These are phyloP conservation scores for Orchestes rusci DNA, from an alignment of 2,888 invertebrate species.

Conservation along the genomic window DNA sequence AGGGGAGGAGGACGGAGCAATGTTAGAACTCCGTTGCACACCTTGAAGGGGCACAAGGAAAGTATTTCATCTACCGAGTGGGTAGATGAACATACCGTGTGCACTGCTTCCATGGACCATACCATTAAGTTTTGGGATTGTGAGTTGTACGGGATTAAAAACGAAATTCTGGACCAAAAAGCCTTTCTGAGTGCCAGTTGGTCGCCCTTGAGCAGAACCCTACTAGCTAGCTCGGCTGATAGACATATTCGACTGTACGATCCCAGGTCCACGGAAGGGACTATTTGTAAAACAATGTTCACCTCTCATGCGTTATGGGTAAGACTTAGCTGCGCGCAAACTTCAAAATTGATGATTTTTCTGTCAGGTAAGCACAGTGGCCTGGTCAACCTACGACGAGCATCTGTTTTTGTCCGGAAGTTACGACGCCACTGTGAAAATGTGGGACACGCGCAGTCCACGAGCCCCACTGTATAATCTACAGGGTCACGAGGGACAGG, in stretches of 20 bases:
- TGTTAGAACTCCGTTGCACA: constrained; percentile 68
- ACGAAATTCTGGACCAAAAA: constrained; percentile 81
- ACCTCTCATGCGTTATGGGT: constrained; percentile 91
- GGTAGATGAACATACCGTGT: constrained; percentile 69
- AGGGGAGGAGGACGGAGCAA: constrained; percentile 31
- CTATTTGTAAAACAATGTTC: constrained; percentile 80
- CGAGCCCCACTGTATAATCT: constrained; percentile 89
- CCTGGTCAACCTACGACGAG: constrained; percentile 72
- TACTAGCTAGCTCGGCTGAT: constrained; percentile 87
- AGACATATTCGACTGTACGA: constrained; percentile 87
- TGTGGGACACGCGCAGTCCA: constrained; percentile 94
- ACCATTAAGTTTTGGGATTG: constrained; percentile 92
- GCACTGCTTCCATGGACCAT: constrained; percentile 94
- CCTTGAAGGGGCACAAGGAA: constrained; percentile 89
- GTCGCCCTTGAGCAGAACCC: constrained; percentile 64
- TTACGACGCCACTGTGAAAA: constrained; percentile 83
- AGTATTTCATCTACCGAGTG: constrained; percentile 80
- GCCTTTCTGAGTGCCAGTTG: constrained; percentile 83
- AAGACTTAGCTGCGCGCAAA: constrained; percentile 41
- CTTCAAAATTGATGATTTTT: constrained; percentile 1
- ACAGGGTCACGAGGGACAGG: constrained; percentile 89
- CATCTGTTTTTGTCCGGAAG: constrained; percentile 87
- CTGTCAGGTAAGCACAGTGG: constrained; percentile 18
- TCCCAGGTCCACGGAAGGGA: constrained; percentile 79
- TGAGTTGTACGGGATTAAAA: constrained; percentile 73